Evolutionary conservation across 2,888 invertebrate species (phyloP), one percentile per base, ranked within the genome.

Genomic region (Phorcus lineatus): DNA sequence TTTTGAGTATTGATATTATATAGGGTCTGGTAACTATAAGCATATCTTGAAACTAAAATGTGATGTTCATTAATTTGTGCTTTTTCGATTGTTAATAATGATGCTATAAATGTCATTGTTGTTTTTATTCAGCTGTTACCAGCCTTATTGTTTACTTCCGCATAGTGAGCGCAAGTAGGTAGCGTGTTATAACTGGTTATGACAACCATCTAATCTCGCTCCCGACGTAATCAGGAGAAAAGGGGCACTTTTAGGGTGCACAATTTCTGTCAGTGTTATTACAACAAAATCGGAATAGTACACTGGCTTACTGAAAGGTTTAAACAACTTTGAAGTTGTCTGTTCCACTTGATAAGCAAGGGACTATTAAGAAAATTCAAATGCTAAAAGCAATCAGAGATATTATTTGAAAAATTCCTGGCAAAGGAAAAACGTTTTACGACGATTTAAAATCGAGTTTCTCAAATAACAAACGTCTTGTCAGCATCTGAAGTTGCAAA

Each of bases 241-340:
- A 70, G 70, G 47, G 70, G 47, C 36, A 11, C 70, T 36, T 19
- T 40, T 70, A 19, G 19, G 70, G 36, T 19, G 70, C 11, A 70
- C 11, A 70, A 54, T 24, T 31, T 11, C 31, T 78, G 19, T 22
- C 19, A 57, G 24, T 78, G 22, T 77, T 40, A 36, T 28, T 31
- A 19, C 24, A 16, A 4, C 24, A 53, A 19, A n/a, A n/a, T 11
- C 24, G 54, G 6, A 47, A 16, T 54, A 52, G 78, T 81, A 53
- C 82, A 88, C 47, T 11, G 47, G 47, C 13, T 57, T 24, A 16
- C 17, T 24, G 19, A 57, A 16, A 24, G 7, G 1, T 57, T 7
- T 57, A 16, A 19, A 1, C 24, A 1, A 6, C 6, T 7, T 9
- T 24, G 1, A 24, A 24, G 19, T 57, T 57, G 7, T 57, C n/a